Evolutionary conservation across 2,888 invertebrate genomes (phyloP).

Genomic region (Sphecodes monilicornis): DNA sequence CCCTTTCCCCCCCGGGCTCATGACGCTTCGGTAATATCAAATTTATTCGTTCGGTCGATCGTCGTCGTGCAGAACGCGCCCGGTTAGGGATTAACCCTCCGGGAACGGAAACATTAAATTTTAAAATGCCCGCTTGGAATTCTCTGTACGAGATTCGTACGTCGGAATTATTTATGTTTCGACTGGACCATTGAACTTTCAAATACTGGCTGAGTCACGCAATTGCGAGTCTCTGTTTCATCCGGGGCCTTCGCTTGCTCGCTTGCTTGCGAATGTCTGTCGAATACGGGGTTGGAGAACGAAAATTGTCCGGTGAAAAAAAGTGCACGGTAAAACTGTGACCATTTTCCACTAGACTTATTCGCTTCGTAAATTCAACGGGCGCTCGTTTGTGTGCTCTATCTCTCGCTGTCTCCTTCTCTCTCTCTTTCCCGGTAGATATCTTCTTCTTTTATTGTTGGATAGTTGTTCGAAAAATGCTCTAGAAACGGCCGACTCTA

Average conservation of each 20-base stretch:
- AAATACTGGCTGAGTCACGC: slow-evolving; percentile 10
- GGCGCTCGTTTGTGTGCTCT: neutral
- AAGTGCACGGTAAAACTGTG: neutral
- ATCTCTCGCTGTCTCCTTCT: neutral
- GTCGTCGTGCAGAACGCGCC: neutral
- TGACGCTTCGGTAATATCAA: slow-evolving; percentile 20
- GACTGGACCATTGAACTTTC: slow-evolving; percentile 13
- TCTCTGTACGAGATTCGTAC: slow-evolving; percentile 13
- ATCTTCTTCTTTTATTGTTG: neutral
- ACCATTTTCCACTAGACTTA: neutral
- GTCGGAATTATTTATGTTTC: slow-evolving; percentile 20
- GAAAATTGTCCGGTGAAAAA: neutral
- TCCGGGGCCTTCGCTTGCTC: neutral
- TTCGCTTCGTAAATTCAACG: neutral
- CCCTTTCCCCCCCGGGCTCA: neutral
- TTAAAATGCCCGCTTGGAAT: neutral
- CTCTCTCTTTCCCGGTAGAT: neutral
- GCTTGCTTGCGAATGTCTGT: neutral
- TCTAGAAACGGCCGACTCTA: neutral
- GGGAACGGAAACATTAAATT: slow-evolving; percentile 5
- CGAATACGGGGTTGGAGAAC: neutral
- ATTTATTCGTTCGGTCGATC: slow-evolving; percentile 16
- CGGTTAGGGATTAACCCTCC: slow-evolving; percentile 9
- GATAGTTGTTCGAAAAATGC: neutral
- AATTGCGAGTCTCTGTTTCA: slow-evolving; percentile 3